A percentile compares a stretch with the other conserved stretches of the same genome.
phyloP scores from a whole-genome alignment of 1,140 invertebrate genomes.

The Drosophila azteca region DNA sequence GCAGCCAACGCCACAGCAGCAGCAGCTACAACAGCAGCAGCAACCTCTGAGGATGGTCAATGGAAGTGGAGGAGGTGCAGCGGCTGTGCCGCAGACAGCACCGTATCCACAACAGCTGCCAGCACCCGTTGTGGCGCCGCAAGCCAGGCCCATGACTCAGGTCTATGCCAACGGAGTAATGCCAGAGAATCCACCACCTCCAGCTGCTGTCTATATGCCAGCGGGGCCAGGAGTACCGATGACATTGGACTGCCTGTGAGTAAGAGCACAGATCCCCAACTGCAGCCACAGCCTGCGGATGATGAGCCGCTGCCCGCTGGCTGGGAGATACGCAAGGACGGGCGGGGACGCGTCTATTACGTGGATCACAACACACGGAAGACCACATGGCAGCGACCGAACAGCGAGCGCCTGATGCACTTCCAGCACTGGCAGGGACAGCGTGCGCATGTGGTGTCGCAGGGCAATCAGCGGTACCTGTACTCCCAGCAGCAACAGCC shows the following conservation, averaged over 20 bases:
- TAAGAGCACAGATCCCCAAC: constrained; percentile 80
- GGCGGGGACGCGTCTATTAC: constrained; percentile 97
- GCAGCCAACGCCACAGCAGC: no score
- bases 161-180: constrained; percentile 63
- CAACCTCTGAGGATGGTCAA: no score
- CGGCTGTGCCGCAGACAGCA: no score
- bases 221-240: constrained; percentile 21
- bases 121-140: no score
- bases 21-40: no score
- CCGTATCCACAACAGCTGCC: no score
- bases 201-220: constrained; percentile 38
- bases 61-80: no score
- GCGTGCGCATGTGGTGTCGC: constrained; percentile 92
- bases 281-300: constrained; percentile 80
- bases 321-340: constrained; percentile 97
- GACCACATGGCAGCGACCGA: constrained; percentile 99
- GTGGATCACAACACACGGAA: constrained; percentile 99
- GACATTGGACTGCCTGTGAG: constrained; percentile 67
- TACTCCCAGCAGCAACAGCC: no score
- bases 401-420: constrained; percentile 94
- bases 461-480: no score
- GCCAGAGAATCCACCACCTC: constrained; percentile 46
- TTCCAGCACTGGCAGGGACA: constrained; percentile 96
- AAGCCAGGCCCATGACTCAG: no score
- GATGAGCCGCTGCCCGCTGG: constrained; percentile 93